Conservation (phyloP, 2,113 vertebrate species). For the Ramphastos sulfuratus region DNA sequence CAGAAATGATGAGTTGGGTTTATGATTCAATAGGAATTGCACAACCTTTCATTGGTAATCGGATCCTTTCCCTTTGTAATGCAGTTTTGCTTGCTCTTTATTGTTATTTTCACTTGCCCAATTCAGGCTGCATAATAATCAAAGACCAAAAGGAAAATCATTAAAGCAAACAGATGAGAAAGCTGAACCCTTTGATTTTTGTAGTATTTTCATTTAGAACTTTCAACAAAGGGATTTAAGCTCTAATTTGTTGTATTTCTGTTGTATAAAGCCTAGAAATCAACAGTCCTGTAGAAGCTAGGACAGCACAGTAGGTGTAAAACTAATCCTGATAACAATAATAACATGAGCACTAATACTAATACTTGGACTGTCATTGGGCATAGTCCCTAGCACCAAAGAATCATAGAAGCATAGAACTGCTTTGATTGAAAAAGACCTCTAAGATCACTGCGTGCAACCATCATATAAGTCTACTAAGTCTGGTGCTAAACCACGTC, state of each 20-base stretch:
- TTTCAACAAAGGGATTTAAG: neutral
- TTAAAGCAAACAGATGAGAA: neutral
- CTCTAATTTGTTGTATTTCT: neutral
- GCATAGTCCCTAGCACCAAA: neutral
- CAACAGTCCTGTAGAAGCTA: neutral
- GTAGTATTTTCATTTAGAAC: neutral
- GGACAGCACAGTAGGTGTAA: neutral
- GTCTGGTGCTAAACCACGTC: too few relatives aligned
- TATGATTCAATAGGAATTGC: neutral
- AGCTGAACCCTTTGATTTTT: neutral
- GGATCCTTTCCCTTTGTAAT: neutral
- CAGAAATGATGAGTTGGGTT: neutral
- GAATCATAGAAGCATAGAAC: too few relatives aligned
- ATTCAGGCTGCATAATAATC: neutral
- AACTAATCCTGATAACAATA: neutral
- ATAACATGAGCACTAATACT: neutral
- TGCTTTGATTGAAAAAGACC: too few relatives aligned
- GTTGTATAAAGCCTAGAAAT: neutral
- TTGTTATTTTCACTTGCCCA: neutral
- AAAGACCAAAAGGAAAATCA: neutral
- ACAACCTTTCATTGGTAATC: neutral
- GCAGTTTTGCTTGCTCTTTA: neutral
- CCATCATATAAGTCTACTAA: too few relatives aligned
- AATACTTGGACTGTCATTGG: neutral
- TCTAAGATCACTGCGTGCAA: too few relatives aligned